Base-by-base conservation (phyloP, 2,888 invertebrate genomes). In the Nemapogon koenigi region DNA sequence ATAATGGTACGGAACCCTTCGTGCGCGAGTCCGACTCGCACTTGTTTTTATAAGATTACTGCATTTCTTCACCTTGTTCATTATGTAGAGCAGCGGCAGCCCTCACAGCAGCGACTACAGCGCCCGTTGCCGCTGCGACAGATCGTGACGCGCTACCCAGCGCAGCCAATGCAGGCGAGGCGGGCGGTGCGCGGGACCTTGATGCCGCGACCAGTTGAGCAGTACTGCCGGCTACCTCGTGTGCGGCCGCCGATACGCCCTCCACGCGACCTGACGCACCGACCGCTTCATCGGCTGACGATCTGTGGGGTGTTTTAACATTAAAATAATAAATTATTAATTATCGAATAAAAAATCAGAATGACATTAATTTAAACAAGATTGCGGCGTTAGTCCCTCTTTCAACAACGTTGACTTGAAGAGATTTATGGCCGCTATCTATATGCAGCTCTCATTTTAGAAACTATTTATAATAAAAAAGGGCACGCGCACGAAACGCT, bases 181-280 rank as follows among this genome's bases (percentile, higher is more conserved):
- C 85, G 47, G 91, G 84, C 51, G 92, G 90, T 1, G 99, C 97
- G 70, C 98, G 95, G 4, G 99, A 98, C 40, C 93, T 86, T 46
- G 96, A 96, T 10, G 98, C 95, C 0, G 98, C 96, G 37, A 98
- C 98, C 41, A 99, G 81, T 71, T 98, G 98, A 33, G 97, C 97
- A 1, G 98, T 98, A 49, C 90, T 94, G 43, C 94, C 97, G 39
- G 94, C 93, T 42, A 97, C 95, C 66, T 94, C 94, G 72, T 98
- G 97, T 15, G 98, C 96, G 4, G 97, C 97, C 1, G 96, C 98
- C 42, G 97, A 91, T 42, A 99, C 83, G 58, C 94, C 92, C 58
- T 96, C 95, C 57, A 92, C 86, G 62, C 95, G 95, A 0, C 92
- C 94, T 46, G 88, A 83, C 8, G 87, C 88, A 16, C 86, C 85